Evolutionary conservation across 53 echinoderm and acorn worm genomes (phyloP).

Genomic region (Paelopatides confundens): DNA sequence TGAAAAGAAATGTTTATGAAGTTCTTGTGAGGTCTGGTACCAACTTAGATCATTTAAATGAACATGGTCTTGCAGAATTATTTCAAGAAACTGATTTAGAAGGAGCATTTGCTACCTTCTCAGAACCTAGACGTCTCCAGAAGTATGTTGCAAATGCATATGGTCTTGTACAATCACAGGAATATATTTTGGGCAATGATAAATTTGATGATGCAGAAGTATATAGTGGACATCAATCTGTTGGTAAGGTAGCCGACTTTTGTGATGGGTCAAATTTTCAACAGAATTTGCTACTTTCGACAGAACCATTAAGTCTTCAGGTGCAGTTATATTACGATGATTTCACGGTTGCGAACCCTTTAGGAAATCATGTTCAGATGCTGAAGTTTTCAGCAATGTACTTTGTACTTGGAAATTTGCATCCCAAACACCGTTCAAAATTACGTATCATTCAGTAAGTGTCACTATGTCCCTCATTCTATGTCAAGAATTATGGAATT

Average conservation of each 20-base stretch:
- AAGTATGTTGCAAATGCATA: neutral
- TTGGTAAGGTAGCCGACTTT: neutral
- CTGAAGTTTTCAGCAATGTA: constrained; percentile 46
- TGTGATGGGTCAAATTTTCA: constrained; percentile 37
- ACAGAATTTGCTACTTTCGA: neutral
- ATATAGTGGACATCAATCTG: neutral
- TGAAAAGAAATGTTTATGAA: neutral
- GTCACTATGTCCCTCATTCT: constrained; percentile 16
- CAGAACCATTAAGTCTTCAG: neutral
- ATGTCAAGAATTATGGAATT: constrained; percentile 43
- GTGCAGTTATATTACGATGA: constrained; percentile 36
- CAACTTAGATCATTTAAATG: neutral
- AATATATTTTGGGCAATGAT: constrained; percentile 19
- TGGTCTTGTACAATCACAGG: neutral
- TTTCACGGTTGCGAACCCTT: constrained; percentile 36
- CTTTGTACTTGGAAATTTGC: constrained; percentile 43
- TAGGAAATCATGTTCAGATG: constrained; percentile 44
- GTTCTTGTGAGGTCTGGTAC: neutral
- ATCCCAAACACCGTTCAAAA: constrained; percentile 9
- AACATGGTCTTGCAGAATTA: neutral
- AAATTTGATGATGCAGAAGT: constrained; percentile 32
- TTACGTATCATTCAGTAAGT: constrained; percentile 12
- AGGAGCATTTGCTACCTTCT: neutral
- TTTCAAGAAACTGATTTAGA: constrained; percentile 1
- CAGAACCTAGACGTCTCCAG: neutral